Base-by-base conservation (phyloP, 2,113 vertebrate species). In the Cephalopholis sonnerati region DNA sequence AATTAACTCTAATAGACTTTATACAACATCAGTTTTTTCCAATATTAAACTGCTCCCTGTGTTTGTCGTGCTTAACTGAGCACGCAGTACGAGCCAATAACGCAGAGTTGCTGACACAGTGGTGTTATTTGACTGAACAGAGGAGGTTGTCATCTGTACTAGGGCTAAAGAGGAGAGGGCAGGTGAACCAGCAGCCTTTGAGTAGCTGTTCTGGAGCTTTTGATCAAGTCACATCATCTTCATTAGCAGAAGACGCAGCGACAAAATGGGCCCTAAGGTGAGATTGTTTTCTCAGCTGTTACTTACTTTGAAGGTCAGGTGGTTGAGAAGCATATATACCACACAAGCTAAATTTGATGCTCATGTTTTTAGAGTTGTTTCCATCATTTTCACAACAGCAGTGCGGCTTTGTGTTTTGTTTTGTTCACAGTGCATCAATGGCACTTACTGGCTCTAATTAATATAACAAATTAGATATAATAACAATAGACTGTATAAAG, bases 51-150 rank as follows among this genome's bases (percentile, higher is more conserved):
- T 6, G 17, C 63, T 51, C 17, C 24, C 25, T 7, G 41, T 62
- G 1, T 81, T 81, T 78, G 72, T 85, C 27, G 12, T 3, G 25
- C 83, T 73, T 71, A 32, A 29, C 70, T 66, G 46, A 84, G 84
- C 77, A 62, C 73, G 36, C 29, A 72, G 41, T 22, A 59, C 63
- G 41, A 76, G 66, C 50, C 53, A 70, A 67, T 84, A 67, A 7
- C 58, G 25, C 63, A 51, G 50, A 20, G 39, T 7, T 75, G 83
- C 51, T 86, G 55, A 68, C 66, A 61, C n/a, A 27, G 22, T 1
- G 3, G 3, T 77, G 29, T 51, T 61, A 71, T 57, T 79, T 61
- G 39, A 70, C 51, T 20, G 15, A 73, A 50, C 27, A 22, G 32
- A 41, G 25, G 32, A 39, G 6, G 64, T 53, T 70, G 8, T 39